Conservation (phyloP, 92 coral and sea anemone species). For the Plumapathes pennacea region DNA sequence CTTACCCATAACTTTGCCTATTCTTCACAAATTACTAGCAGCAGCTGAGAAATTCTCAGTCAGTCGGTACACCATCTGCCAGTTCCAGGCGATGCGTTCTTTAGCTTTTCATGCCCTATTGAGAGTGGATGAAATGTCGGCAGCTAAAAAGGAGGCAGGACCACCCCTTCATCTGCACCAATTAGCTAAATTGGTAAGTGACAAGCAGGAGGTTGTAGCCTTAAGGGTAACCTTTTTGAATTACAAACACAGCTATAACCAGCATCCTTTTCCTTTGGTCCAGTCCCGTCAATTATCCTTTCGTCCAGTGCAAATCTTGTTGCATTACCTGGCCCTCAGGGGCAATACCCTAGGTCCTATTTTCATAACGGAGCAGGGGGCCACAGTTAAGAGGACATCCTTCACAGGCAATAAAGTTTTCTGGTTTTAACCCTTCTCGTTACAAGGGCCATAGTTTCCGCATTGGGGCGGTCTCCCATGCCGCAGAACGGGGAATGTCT, state of each 20-base stretch:
- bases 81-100: constrained; percentile 61
- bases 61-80: constrained; percentile 22
- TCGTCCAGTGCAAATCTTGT: constrained; percentile 52
- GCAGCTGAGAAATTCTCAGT: constrained; percentile 25
- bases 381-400: constrained; percentile 40
- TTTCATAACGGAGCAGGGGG: constrained; percentile 30
- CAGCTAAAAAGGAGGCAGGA: constrained; percentile 16
- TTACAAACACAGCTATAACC: constrained; percentile 61
- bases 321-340: constrained; percentile 41
- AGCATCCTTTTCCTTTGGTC: constrained; percentile 53
- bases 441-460: constrained; percentile 27
- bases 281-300: constrained; percentile 22
- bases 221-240: constrained; percentile 44
- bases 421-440: constrained; percentile 5
- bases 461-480: constrained; percentile 20
- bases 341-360: constrained; percentile 50
- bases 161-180: constrained; percentile 47
- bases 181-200: constrained; percentile 28
- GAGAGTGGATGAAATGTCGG: constrained; percentile 57
- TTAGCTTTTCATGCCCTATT: constrained; percentile 52
- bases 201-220: constrained; percentile 18
- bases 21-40: constrained; percentile 23
- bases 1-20: constrained; percentile 60
- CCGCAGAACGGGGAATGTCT: constrained; percentile 24
- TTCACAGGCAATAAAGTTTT: constrained; percentile 7